Conservation (phyloP, 2,888 invertebrate genomes). For the Copidosoma aretas region DNA sequence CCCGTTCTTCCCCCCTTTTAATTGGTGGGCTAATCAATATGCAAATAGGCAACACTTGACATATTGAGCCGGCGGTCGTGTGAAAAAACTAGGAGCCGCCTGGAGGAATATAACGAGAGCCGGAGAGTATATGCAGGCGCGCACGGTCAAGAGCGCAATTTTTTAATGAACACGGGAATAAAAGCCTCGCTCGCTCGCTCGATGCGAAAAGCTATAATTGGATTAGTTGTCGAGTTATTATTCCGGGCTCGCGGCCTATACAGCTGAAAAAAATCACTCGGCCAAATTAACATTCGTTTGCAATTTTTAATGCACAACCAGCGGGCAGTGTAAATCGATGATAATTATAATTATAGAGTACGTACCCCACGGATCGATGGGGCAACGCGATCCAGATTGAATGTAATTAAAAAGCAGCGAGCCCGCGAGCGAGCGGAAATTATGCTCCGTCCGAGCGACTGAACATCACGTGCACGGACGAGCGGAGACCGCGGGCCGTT, state of each 20-base stretch:
- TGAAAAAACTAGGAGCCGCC: conserved; percentile 5
- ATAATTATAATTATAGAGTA: no score
- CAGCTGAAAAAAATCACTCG: no score
- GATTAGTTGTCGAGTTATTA: no score
- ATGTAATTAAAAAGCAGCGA: neutral
- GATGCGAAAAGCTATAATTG: no score
- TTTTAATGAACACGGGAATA: no score
- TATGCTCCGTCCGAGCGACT: neutral
- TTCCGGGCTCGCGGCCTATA: no score
- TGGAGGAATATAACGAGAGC: neutral
- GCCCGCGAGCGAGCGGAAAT: neutral
- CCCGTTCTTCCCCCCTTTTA: conserved; percentile 13
- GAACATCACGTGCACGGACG: neutral
- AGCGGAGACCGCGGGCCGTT: neutral
- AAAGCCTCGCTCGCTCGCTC: no score
- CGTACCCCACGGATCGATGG: no score
- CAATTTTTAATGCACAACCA: no score
- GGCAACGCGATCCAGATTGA: neutral
- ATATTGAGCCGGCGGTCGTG: conserved; percentile 6
- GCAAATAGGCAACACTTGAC: conserved; percentile 17
- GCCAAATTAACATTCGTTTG: no score
- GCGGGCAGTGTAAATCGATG: no score
- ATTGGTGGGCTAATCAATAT: conserved; percentile 19
- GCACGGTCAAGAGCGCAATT: neutral
- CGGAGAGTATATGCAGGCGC: neutral